phyloP scores from a whole-genome alignment of 2,113 vertebrate genomes.

The Athene cunicularia region DNA sequence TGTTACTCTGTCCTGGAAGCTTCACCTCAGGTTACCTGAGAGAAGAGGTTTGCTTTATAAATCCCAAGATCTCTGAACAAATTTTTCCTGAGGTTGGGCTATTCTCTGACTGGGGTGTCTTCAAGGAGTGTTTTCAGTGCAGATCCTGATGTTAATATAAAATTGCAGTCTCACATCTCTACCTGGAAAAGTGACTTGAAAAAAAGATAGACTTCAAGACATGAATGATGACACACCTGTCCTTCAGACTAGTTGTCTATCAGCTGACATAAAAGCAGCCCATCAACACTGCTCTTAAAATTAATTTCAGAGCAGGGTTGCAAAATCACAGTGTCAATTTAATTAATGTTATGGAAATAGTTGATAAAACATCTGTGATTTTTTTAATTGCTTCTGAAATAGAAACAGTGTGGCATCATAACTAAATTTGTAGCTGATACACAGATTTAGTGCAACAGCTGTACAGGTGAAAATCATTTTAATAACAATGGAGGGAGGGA shows the following conservation, averaged over 20 bases:
- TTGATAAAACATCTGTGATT: neutral
- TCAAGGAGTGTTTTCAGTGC: conserved; percentile 5
- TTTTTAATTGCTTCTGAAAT: conserved; percentile 9
- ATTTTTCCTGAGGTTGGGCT: neutral
- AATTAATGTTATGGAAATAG: neutral
- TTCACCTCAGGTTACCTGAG: neutral
- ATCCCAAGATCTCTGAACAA: neutral
- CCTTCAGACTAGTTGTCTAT: neutral
- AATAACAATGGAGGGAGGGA: neutral
- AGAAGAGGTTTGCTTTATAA: neutral
- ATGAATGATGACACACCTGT: neutral
- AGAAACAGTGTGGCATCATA: neutral
- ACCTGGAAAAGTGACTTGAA: neutral
- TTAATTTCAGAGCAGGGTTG: neutral
- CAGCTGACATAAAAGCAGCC: neutral
- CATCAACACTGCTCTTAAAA: neutral
- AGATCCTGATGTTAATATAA: neutral
- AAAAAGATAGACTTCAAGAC: neutral
- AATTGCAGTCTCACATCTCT: neutral
- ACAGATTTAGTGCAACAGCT: neutral
- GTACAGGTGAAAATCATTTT: neutral
- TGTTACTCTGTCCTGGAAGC: neutral
- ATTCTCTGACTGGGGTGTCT: neutral
- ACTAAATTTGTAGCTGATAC: neutral
- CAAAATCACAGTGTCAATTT: neutral